phyloP scores from a whole-genome alignment of 2,888 invertebrate genomes.

The Chymomyza amoena region DNA sequence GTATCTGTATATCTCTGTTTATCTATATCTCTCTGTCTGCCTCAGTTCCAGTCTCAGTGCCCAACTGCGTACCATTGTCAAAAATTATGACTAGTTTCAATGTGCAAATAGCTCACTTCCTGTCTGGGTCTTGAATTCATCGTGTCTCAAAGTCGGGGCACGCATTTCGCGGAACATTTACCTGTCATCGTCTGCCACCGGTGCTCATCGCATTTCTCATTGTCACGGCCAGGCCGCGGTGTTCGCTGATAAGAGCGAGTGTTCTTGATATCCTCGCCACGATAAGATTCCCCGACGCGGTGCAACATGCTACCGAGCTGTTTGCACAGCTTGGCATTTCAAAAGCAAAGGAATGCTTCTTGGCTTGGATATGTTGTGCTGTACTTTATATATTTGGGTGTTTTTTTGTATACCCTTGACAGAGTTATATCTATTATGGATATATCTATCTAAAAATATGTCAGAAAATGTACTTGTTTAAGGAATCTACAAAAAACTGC shows the following conservation, averaged over 20 bases:
- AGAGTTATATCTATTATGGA: not conserved
- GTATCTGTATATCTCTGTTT: not conserved
- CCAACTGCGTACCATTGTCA: slow-evolving; percentile 40
- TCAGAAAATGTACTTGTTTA: no score
- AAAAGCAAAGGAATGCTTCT: not conserved
- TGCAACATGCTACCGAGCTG: slow-evolving; percentile 54
- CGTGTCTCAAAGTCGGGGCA: slow-evolving; percentile 22
- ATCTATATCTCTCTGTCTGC: slow-evolving; percentile 27
- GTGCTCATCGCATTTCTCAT: slow-evolving; percentile 39
- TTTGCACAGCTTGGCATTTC: not conserved
- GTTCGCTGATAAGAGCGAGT: slow-evolving; percentile 51
- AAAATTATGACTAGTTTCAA: slow-evolving; percentile 73
- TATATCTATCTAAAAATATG: no score
- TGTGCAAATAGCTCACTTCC: slow-evolving; percentile 72
- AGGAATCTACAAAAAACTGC: no score
- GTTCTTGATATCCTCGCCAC: slow-evolving; percentile 46
- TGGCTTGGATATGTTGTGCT: not conserved
- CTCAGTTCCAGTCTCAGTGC: slow-evolving; percentile 28
- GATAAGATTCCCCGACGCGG: slow-evolving; percentile 39
- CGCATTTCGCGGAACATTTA: slow-evolving; percentile 49
- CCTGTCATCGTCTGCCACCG: slow-evolving; percentile 38
- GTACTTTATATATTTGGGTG: not conserved
- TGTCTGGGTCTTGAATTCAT: slow-evolving; percentile 40
- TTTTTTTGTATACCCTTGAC: no score
- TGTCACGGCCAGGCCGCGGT: slow-evolving; percentile 64